A percentile compares a stretch with the other conserved stretches of the same genome.
Conservation (phyloP, 2,113 vertebrate genomes). For the Lichenostomus cassidix region DNA sequence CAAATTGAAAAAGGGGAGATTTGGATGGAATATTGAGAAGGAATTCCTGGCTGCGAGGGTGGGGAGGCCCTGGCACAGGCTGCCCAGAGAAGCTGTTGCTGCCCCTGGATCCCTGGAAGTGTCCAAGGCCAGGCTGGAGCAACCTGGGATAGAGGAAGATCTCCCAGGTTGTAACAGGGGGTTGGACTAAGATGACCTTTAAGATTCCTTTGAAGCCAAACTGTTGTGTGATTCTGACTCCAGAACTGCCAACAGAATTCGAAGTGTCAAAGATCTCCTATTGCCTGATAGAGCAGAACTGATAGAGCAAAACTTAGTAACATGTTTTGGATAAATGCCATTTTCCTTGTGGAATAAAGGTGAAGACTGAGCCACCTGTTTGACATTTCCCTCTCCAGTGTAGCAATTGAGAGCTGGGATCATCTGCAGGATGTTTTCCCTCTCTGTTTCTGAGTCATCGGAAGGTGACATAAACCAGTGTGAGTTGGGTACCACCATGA, state of each 20-base stretch:
- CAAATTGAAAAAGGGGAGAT: fast-evolving
- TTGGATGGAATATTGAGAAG: neutral
- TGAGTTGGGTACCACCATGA: neutral
- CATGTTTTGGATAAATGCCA: neutral
- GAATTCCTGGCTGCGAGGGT: neutral
- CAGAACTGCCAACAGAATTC: neutral
- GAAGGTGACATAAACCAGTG: neutral
- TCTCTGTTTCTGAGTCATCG: neutral
- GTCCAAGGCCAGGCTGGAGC: neutral
- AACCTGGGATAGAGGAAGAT: fast-evolving
- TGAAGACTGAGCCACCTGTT: neutral
- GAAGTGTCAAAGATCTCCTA: neutral
- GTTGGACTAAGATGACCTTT: neutral
- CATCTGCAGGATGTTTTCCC: neutral
- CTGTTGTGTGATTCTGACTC: neutral
- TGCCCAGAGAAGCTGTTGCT: neutral
- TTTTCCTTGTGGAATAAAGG: neutral
- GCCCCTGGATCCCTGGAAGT: neutral
- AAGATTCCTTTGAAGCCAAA: neutral
- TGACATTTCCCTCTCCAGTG: neutral
- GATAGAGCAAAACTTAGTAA: neutral
- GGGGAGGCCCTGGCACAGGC: fast-evolving
- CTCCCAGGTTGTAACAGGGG: neutral
- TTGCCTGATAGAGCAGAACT: neutral
- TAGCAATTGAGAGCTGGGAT: neutral